phyloP scores from a whole-genome alignment of 2,888 invertebrate genomes.

The Diadegma fenestrale region DNA sequence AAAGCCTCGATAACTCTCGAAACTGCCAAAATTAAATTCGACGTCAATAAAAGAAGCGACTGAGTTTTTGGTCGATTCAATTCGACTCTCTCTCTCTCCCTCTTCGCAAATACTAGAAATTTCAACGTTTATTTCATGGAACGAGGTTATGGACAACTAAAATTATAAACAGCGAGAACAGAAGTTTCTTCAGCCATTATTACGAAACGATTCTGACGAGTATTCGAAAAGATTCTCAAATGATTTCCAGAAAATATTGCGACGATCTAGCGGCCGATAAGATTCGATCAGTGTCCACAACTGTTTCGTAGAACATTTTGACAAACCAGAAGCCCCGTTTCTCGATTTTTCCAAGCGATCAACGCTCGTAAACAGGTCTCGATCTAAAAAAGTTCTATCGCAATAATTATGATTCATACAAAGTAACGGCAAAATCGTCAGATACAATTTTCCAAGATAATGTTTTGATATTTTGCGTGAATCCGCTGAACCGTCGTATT shows the following conservation, averaged over 20 bases:
- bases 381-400: no score
- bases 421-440: no score
- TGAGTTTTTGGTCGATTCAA: not conserved
- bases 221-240: not conserved
- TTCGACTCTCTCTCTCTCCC: no score
- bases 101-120: not conserved
- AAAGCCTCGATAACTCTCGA: conserved; percentile 5
- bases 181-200: not conserved
- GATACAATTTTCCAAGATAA: no score
- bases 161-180: not conserved
- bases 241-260: not conserved
- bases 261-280: not conserved
- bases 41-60: not conserved
- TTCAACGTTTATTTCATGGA: not conserved
- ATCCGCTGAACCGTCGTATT: no score
- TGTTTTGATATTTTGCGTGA: no score
- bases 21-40: conserved; percentile 1
- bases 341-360: not conserved
- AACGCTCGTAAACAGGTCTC: not conserved
- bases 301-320: not conserved
- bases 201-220: not conserved
- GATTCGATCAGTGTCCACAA: not conserved
- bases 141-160: not conserved
- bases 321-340: not conserved
- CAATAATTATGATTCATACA: no score